Evolutionary conservation across 2,797 vertebrate genomes (phyloP).

Genomic region (Pachyuromys duprasi): DNA sequence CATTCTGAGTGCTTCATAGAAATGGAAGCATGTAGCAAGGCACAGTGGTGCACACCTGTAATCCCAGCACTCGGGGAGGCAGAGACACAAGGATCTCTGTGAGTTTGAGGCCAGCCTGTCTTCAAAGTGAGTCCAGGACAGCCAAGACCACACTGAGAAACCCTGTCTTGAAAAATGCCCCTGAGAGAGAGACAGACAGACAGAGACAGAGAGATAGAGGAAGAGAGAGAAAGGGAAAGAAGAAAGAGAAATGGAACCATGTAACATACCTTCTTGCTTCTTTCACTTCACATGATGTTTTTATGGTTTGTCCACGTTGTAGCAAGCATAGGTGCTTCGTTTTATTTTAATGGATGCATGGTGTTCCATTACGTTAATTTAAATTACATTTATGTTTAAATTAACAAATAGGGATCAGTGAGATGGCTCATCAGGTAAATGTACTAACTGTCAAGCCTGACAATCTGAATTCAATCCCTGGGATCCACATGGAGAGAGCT

Average conservation of each 20-base stretch:
- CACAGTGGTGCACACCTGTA: too few relatives aligned
- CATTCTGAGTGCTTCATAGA: not conserved
- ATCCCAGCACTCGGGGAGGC: too few relatives aligned
- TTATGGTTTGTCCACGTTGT: not conserved
- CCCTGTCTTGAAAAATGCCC: too few relatives aligned
- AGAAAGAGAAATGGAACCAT: not conserved
- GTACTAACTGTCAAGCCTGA: not conserved
- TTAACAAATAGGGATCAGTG: not conserved
- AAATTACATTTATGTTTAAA: slow-evolving; percentile 4
- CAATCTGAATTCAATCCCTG: not conserved
- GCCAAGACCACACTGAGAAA: too few relatives aligned
- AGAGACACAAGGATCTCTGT: too few relatives aligned
- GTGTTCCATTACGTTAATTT: slow-evolving; percentile 16
- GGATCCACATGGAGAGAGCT: not conserved
- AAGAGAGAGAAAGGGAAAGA: too few relatives aligned
- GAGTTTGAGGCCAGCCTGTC: too few relatives aligned
- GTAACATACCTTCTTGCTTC: not conserved
- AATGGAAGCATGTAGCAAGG: not conserved
- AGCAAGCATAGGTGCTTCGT: not conserved
- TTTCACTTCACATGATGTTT: not conserved
- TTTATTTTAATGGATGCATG: not conserved
- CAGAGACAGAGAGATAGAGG: too few relatives aligned
- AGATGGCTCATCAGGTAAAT: not conserved
- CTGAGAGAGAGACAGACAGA: too few relatives aligned
- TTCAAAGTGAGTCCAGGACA: too few relatives aligned